phyloP scores from a whole-genome alignment of 2,113 vertebrate species.

The Lynx canadensis region DNA sequence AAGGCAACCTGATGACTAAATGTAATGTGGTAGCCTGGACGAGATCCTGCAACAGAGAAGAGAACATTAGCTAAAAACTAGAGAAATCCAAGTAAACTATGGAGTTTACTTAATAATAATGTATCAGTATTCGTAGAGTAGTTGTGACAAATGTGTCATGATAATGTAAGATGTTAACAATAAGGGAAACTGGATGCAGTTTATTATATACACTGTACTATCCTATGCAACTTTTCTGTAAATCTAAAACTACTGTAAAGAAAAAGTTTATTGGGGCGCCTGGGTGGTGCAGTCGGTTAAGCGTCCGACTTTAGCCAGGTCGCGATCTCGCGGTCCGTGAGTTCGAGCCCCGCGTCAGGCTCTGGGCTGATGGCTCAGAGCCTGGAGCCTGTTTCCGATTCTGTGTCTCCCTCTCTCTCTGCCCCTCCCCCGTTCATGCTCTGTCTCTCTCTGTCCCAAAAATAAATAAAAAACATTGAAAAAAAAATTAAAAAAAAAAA shows the following conservation, averaged over 20 bases:
- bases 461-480: no score
- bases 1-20: not conserved
- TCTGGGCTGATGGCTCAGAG: no score
- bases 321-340: no score
- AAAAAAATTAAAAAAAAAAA: constrained; percentile 41
- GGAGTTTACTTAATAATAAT: not conserved
- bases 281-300: no score
- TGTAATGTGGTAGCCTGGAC: not conserved
- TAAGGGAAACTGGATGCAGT: not conserved
- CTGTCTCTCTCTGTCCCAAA: no score
- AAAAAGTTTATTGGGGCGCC: constrained; percentile 12
- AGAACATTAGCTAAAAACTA: not conserved
- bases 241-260: constrained; percentile 34
- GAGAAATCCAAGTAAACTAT: not conserved
- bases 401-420: no score
- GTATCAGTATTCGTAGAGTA: not conserved
- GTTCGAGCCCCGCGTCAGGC: no score
- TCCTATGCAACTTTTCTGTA: not conserved
- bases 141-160: not conserved
- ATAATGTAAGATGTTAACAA: not conserved
- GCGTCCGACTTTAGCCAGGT: no score
- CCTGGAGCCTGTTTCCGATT: no score
- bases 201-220: not conserved
- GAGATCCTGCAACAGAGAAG: not conserved
- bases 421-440: no score